Base-by-base conservation (phyloP, 2,888 invertebrate species). In the Hydriomena furcata region DNA sequence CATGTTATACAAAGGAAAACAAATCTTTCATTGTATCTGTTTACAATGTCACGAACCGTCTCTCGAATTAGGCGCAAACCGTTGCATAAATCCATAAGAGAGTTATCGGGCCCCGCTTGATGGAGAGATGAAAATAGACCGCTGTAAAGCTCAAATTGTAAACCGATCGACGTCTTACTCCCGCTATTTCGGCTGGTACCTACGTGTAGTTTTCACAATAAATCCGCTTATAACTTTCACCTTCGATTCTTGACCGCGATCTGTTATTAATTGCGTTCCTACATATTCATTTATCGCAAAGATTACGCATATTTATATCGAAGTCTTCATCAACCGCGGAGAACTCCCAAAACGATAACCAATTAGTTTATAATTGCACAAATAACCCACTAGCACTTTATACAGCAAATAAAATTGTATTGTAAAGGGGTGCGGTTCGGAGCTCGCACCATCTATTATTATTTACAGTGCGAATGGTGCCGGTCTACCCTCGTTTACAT, bases 401-500 rank as follows among this genome's bases (percentile, higher is more conserved):
- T 61, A 60, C 61, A 62, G 57, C 71, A 71, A 73, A 78, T 73
- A 76, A 73, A 76, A 73, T 71, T 73, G 73, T 76, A 69, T 71
- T 70, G 70, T 69, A 62, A 79, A 81, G 73, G 79, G 80, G 82
- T 80, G 76, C 69, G 78, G 73, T 66, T 66, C 59, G 67, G 65
- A 70, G 64, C 58, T 71, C 73, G 65, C 68, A 73, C 74, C 81
- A 82, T 84, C 79, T 79, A 74, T 55, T 82, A 83, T 83, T 83
- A 83, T 83, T 84, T 80, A 84, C 79, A 79, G 76, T 71, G 67
- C 71, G 75, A 70, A 79, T 72, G 73, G 79, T 71, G 69, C 70
- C 68, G 66, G 76, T 71, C 76, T 77, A 82, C 86, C 84, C 86
- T 85, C 85, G 85, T 86, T 88, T 86, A 87, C 83, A 84, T 84